phyloP scores from a whole-genome alignment of 1,140 invertebrate genomes.

The Stegodyphus mimosarum region DNA sequence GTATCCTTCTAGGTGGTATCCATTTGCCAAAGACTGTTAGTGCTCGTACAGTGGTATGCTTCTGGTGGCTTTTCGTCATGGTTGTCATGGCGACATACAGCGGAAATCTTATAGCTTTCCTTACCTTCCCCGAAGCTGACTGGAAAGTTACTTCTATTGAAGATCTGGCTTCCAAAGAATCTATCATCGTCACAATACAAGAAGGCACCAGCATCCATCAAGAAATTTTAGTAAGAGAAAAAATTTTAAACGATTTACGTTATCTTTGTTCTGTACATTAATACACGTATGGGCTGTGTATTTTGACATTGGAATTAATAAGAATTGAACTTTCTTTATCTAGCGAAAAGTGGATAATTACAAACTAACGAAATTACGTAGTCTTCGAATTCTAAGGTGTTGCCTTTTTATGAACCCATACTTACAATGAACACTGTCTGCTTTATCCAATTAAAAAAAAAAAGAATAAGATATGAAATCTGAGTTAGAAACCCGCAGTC shows the following conservation, averaged over 20 bases:
- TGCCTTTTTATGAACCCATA: no score
- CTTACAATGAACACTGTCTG: no score
- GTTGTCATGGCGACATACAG: conserved; percentile 91
- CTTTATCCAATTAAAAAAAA: no score
- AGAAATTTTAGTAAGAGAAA: conserved; percentile 70
- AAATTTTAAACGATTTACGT: background rate
- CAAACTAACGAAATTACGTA: no score
- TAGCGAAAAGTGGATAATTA: no score
- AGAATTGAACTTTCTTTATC: no score
- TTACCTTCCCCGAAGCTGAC: conserved; percentile 89
- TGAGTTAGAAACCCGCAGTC: no score
- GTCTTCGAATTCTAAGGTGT: no score
- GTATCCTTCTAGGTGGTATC: conserved; percentile 77
- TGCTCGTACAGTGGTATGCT: conserved; percentile 83
- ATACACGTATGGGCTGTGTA: background rate
- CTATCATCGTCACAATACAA: conserved; percentile 78
- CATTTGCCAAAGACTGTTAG: conserved; percentile 84
- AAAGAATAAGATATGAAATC: no score
- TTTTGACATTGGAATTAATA: no score
- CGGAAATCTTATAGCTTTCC: conserved; percentile 89
- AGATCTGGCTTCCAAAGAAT: conserved; percentile 73
- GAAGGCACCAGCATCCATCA: conserved; percentile 79
- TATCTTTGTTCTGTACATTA: background rate
- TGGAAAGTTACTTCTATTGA: conserved; percentile 78
- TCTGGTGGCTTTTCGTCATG: conserved; percentile 93